These are phyloP conservation scores for Stylophora pistillata DNA, from an alignment of 64 coral and sea anemone genomes.

Conservation along the genomic window DNA sequence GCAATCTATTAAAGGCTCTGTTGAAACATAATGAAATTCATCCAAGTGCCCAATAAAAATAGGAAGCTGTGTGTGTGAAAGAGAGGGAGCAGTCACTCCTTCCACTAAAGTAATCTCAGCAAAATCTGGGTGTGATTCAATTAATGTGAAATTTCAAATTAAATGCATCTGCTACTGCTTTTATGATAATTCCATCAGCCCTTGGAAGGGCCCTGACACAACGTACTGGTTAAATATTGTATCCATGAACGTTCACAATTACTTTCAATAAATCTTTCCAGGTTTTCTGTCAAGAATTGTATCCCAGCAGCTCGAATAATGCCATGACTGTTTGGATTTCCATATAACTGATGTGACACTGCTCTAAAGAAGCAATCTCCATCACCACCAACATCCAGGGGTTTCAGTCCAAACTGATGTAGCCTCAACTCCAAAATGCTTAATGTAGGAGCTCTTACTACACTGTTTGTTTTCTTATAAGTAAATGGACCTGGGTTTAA, in stretches of 20 bases:
- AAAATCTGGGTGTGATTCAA: conserved; percentile 65
- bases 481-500: conserved; percentile 16
- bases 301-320: too few relatives aligned
- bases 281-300: conserved; percentile 38
- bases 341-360: too few relatives aligned
- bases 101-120: conserved; percentile 53
- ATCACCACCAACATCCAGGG: conserved; percentile 52
- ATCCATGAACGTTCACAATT: conserved; percentile 32
- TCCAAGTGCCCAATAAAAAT: conserved; percentile 51
- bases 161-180: conserved; percentile 68
- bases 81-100: not conserved
- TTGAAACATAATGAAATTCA: conserved; percentile 61
- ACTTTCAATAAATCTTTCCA: conserved; percentile 59
- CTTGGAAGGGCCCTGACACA: conserved; percentile 29
- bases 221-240: conserved; percentile 52
- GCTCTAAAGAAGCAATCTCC: too few relatives aligned
- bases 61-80: too few relatives aligned
- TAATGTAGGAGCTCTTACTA: conserved; percentile 12
- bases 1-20: conserved; percentile 10
- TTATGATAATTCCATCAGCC: conserved; percentile 75
- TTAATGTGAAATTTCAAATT: conserved; percentile 69
- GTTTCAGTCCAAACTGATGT: conserved; percentile 49
- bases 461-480: not conserved
- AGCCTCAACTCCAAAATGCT: conserved; percentile 32
- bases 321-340: too few relatives aligned